These are phyloP conservation scores for Dorcus hopei DNA, from an alignment of 2,888 invertebrate species.

Conservation along the genomic window DNA sequence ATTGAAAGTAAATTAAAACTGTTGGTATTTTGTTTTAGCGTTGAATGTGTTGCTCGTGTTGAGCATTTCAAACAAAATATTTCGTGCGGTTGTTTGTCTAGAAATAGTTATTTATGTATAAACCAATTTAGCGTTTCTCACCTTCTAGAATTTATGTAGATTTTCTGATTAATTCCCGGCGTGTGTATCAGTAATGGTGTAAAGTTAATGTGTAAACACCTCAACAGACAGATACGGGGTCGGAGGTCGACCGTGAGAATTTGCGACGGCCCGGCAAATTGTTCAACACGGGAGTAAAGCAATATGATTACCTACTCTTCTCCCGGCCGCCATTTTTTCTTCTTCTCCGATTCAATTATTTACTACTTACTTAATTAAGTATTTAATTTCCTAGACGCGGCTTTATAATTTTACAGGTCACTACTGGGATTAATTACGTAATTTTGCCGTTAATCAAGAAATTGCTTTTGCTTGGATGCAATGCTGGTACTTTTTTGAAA, in stretches of 20 bases:
- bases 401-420: no score
- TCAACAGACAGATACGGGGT: slow-evolving; percentile 37
- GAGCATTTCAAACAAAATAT: no score
- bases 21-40: no score
- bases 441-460: no score
- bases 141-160: slow-evolving; percentile 11
- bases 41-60: no score
- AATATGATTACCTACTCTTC: slow-evolving; percentile 8
- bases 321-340: neutral
- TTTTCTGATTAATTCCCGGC: slow-evolving; percentile 52
- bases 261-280: slow-evolving; percentile 39
- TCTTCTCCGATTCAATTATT: slow-evolving; percentile 5
- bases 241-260: slow-evolving; percentile 42
- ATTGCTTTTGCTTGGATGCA: no score
- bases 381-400: neutral
- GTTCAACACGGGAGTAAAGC: slow-evolving; percentile 37
- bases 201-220: slow-evolving; percentile 44
- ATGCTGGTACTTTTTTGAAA: no score
- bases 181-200: slow-evolving; percentile 19
- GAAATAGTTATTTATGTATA: slow-evolving; percentile 3
- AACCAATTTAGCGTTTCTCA: slow-evolving; percentile 8
- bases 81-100: neutral
- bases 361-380: slow-evolving; percentile 5
- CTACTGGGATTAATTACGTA: no score
- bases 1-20: no score